Base-by-base conservation (phyloP, 2,888 invertebrate genomes). In the Chrysodeixis includens region DNA sequence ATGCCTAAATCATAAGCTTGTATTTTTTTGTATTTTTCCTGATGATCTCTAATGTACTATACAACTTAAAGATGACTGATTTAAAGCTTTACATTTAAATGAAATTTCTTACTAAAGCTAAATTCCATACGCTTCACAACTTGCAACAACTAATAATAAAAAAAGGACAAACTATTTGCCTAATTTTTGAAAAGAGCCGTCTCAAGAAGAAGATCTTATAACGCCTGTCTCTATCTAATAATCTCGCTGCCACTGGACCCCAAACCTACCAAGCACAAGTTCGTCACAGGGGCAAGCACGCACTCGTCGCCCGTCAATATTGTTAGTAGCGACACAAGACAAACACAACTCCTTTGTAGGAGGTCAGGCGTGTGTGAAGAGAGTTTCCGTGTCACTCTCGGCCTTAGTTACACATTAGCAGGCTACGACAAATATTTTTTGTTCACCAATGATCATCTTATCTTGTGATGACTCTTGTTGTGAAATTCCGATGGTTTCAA, bases 281-380 rank as follows among this genome's bases (percentile, higher is more conserved):
- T 84, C 86, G 88, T 86, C 83, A 83, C 88, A 83, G 86, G 87
- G 88, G 84, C 84, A 82, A 88, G 90, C 92, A 90, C 88, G 90
- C 90, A 90, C 90, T 92, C 87, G 84, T 87, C 79, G 84, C 90
- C 90, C 91, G 90, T 92, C 92, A 94, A 94, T 94, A 94, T 94
- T 94, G n/a, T 93, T 94, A 94, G 94, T 95, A 94, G 94, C 93
- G 93, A 91, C 89, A 86, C 89, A 91, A 89, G 82, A 83, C 91
- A 94, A 94, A 95, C 88, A 94, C 75, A 88, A 92, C 92, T 92
- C 90, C 93, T 94, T 93, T 93, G 94, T 93, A 92, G 92, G 91
- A 90, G 93, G 94, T 93, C 94, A 94, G 86, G 86, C 91, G 90
- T 93, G 92, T 94, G 92, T 94, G 92, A 92, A 92, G 92, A 93